These are phyloP conservation scores for Actias luna DNA, from an alignment of 2,888 invertebrate species.

Conservation along the genomic window DNA sequence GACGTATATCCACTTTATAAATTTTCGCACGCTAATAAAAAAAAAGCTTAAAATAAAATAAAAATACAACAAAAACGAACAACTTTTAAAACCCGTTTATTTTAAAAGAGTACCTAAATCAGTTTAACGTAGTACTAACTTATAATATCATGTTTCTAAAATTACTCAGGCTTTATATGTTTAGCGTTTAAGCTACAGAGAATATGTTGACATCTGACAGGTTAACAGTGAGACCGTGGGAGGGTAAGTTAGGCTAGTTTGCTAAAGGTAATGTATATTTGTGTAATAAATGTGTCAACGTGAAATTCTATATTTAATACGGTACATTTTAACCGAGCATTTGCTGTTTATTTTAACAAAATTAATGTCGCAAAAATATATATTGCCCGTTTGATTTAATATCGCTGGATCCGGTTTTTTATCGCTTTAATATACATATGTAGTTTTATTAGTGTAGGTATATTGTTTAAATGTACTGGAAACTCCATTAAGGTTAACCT, in stretches of 20 bases:
- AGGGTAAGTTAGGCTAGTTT: neutral
- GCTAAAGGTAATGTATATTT: conserved; percentile 5
- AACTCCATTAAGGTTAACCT: too few relatives aligned
- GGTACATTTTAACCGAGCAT: neutral
- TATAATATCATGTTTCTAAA: neutral
- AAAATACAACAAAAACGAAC: neutral
- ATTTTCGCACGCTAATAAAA: neutral
- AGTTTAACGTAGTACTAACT: neutral
- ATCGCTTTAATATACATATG: too few relatives aligned
- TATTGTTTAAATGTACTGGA: too few relatives aligned
- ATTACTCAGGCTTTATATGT: neutral
- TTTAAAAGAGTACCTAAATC: neutral
- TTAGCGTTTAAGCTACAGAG: neutral
- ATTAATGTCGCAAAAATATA: neutral
- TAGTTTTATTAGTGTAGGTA: too few relatives aligned
- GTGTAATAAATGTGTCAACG: neutral
- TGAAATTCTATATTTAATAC: conserved; percentile 5
- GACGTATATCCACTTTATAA: too few relatives aligned
- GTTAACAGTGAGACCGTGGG: conserved; percentile 1
- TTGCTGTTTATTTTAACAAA: neutral
- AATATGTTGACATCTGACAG: conserved; percentile 1
- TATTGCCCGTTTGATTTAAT: too few relatives aligned
- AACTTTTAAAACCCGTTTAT: neutral
- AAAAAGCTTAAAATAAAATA: neutral
- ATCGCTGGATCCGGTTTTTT: too few relatives aligned